phyloP scores from a whole-genome alignment of 2,888 invertebrate species.

The Tenthredo mesomela region DNA sequence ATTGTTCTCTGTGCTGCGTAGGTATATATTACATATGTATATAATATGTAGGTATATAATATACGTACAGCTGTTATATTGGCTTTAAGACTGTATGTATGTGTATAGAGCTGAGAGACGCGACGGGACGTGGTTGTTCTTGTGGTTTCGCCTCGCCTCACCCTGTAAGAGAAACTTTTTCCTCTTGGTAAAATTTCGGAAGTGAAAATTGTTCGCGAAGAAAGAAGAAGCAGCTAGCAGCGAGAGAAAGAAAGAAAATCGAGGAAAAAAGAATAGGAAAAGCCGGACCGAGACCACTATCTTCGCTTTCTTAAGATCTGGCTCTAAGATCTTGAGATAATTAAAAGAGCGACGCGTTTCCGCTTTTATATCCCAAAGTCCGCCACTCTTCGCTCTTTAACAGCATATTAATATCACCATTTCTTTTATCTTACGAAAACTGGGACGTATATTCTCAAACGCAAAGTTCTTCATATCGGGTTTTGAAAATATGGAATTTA shows the following conservation, averaged over 20 bases:
- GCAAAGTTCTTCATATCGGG: too few relatives aligned
- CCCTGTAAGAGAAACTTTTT: background rate
- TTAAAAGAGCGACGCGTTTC: background rate
- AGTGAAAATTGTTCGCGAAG: background rate
- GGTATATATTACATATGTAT: background rate
- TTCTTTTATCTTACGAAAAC: background rate
- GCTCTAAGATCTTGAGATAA: background rate
- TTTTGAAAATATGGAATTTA: too few relatives aligned
- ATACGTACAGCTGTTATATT: background rate
- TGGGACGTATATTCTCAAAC: background rate
- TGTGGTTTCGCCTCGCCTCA: background rate
- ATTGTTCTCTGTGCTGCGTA: background rate
- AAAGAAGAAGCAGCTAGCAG: background rate
- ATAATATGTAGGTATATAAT: background rate
- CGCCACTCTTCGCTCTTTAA: background rate
- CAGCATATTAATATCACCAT: background rate
- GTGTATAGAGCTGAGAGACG: background rate
- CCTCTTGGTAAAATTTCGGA: background rate
- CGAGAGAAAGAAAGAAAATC: background rate
- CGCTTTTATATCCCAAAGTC: background rate
- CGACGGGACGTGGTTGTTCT: background rate
- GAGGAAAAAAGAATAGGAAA: slow-evolving; percentile 4
- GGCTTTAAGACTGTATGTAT: background rate
- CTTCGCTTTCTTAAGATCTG: background rate
- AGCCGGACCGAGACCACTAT: background rate